Base-by-base conservation (phyloP, 2,113 vertebrate genomes). In the Caracal caracal region DNA sequence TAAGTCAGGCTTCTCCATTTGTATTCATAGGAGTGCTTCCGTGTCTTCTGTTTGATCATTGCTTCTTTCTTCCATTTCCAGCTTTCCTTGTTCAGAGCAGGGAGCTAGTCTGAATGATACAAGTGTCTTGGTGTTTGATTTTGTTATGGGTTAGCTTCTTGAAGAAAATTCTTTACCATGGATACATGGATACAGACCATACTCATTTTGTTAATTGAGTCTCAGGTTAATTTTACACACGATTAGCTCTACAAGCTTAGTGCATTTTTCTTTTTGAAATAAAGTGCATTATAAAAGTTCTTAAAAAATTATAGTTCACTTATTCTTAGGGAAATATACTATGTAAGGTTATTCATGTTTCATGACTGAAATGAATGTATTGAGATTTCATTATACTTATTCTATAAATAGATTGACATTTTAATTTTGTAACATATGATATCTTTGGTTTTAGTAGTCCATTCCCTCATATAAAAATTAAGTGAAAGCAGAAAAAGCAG, bases 391-490 rank as follows among this genome's bases (percentile, higher is more conserved):
- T 75, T 70, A 71, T 78, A 35, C 15, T 80, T 76, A 82, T 80
- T 92, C 84, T 90, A 43, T 76, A 90, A 90, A 65, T 63, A 71
- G 35, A 59, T 78, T 82, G 80, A 88, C 37, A 90, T 84, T 86
- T 93, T 90, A 63, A 65, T 71, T 97, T 94, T 90, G 30, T 17
- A 93, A 59, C 87, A 88, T 80, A 33, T 96, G 4, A 28, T 81
- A 68, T 92, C 47, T 94, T 66, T 93, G 26, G 15, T 65, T 95
- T 95, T 88, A n/a, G 40, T 78, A 40, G 47, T 26, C n/a, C 8
- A 35, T 92, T 30, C n/a, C 47, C 28, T 43, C 28, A 66, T 71
- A 75, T 51, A 51, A 40, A 86, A 82, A 51, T 61, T 78, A 85
- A 94, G 12, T 40, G 8, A 93, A 91, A 19, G 28, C 28, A 70